Percentiles rank a stretch among this genome's conserved stretches.
Evolutionary conservation across 2,888 invertebrate species (phyloP).

Genomic region (Serripes groenlandicus): DNA sequence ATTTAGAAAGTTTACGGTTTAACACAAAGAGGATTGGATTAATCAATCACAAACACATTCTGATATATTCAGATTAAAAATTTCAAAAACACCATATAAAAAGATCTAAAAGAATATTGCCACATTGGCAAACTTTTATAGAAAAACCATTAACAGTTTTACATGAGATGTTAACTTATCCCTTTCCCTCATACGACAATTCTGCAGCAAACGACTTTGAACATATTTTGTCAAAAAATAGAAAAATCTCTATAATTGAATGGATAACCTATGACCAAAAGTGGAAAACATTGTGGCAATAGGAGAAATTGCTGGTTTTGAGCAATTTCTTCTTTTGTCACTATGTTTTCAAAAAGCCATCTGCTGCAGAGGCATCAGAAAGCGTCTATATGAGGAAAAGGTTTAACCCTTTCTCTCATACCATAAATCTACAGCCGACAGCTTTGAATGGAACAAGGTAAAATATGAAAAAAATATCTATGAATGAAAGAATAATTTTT

Average conservation of each 20-base stretch:
- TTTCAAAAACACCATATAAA: not conserved
- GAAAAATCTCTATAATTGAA: not conserved
- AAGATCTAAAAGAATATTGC: not conserved
- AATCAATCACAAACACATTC: too few species aligned
- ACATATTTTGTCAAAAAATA: too few species aligned
- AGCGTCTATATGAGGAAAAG: not conserved
- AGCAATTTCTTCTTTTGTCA: not conserved
- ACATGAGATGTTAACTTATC: too few species aligned
- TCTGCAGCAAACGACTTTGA: too few species aligned
- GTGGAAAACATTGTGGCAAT: not conserved
- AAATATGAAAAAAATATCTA: not conserved
- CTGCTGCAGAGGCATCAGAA: not conserved
- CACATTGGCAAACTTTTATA: not conserved
- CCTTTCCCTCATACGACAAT: too few species aligned
- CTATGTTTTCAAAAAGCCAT: not conserved
- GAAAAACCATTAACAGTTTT: not conserved
- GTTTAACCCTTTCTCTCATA: not conserved
- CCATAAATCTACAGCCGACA: not conserved
- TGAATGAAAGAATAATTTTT: too few species aligned
- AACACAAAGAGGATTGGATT: too few species aligned
- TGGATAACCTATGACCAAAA: not conserved
- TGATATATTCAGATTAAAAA: too few species aligned
- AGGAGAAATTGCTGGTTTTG: not conserved
- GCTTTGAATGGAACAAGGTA: not conserved
- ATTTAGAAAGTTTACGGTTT: too few species aligned